Evolutionary conservation across 2,888 invertebrate genomes (phyloP).

Genomic region (Sesia apiformis): DNA sequence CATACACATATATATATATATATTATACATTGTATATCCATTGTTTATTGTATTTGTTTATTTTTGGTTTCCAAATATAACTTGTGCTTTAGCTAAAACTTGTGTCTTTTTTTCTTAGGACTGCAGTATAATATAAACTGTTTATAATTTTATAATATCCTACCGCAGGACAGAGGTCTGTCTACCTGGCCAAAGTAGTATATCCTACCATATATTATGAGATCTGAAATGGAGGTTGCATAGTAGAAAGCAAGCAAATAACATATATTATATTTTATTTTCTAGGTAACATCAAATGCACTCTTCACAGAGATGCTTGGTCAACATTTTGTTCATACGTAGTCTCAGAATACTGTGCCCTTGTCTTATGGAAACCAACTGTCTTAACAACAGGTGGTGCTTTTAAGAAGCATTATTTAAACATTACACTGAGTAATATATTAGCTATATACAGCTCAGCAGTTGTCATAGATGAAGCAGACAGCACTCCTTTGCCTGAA

Average conservation of each 20-base stretch:
- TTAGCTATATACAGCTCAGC: constrained; percentile 52
- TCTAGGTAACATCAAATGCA: constrained; percentile 60
- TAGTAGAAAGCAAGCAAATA: too few relatives aligned
- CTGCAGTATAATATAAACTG: too few relatives aligned
- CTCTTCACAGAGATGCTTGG: constrained; percentile 67
- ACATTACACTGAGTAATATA: constrained; percentile 60
- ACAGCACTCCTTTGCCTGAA: constrained; percentile 32
- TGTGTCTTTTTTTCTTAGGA: too few relatives aligned
- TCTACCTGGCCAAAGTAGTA: too few relatives aligned
- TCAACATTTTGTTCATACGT: constrained; percentile 52
- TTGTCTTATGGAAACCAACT: constrained; percentile 54
- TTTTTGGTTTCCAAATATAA: too few relatives aligned
- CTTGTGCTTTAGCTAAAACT: too few relatives aligned
- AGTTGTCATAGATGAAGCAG: constrained; percentile 25
- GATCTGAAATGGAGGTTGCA: neutral
- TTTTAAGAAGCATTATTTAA: constrained; percentile 61
- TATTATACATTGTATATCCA: too few relatives aligned
- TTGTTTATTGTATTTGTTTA: too few relatives aligned
- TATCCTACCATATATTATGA: neutral
- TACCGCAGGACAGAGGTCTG: too few relatives aligned
- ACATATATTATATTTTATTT: constrained; percentile 8
- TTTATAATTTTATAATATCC: too few relatives aligned
- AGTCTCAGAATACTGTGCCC: constrained; percentile 50
- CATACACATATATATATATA: too few relatives aligned
- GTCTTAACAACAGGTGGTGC: constrained; percentile 61